Percentiles rank a stretch among this genome's conserved stretches.
Conservation (phyloP, 2,797 vertebrate genomes). For the Sitta carolinensis region DNA sequence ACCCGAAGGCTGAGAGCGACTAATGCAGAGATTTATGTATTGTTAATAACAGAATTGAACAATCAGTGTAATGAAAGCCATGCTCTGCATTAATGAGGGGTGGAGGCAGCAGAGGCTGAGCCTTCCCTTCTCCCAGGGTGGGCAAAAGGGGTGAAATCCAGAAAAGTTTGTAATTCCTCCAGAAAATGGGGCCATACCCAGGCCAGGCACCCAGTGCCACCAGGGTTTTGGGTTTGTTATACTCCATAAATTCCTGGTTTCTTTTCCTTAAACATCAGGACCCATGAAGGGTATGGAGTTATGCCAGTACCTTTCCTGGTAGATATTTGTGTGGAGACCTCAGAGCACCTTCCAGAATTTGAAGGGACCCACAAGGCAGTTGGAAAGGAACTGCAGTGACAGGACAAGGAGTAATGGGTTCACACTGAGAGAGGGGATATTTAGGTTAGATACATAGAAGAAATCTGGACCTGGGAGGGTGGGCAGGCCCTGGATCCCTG, state of each 20-base stretch:
- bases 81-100: slow-evolving; percentile 25
- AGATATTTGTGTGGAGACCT: not conserved
- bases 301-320: not conserved
- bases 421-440: not conserved
- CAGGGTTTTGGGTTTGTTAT: not conserved
- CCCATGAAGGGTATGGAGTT: fast-evolving
- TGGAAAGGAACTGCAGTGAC: not conserved
- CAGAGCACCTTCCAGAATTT: not conserved
- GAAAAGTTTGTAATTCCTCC: not conserved
- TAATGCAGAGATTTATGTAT: slow-evolving; percentile 40
- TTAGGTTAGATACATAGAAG: not conserved
- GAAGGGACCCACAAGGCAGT: not conserved
- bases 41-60: slow-evolving; percentile 52
- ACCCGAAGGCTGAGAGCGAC: not conserved
- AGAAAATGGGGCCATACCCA: not conserved
- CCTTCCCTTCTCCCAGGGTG: not conserved
- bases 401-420: not conserved
- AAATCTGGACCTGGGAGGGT: fast-evolving
- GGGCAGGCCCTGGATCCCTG: not conserved
- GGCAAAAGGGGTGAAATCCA: not conserved
- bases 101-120: fast-evolving
- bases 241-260: not conserved
- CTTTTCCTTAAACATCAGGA: not conserved
- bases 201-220: not conserved
- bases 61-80: slow-evolving; percentile 58